phyloP scores from a whole-genome alignment of 2,888 invertebrate species.

The Apamea sordens region DNA sequence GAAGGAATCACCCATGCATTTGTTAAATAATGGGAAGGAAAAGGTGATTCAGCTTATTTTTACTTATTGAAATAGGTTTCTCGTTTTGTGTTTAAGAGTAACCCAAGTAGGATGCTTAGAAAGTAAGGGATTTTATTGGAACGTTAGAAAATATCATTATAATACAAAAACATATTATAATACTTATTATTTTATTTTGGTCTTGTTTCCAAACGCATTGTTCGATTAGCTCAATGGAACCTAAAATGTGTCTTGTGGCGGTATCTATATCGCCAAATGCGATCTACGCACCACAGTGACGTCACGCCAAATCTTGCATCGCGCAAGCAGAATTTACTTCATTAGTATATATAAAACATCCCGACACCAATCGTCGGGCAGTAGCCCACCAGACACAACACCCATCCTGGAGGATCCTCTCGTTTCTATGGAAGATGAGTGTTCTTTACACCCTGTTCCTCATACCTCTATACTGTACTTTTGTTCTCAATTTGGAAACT shows the following conservation, averaged over 20 bases:
- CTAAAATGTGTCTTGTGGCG: no score
- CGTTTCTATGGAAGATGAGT: no score
- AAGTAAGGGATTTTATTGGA: not conserved
- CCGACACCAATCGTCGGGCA: no score
- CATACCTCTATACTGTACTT: not conserved
- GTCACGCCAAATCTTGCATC: not conserved
- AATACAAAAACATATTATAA: no score
- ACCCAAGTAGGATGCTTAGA: not conserved
- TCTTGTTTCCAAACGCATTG: not conserved
- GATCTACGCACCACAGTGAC: not conserved
- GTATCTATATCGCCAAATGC: no score
- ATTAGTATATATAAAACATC: no score
- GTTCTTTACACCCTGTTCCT: not conserved
- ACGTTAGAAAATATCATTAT: not conserved
- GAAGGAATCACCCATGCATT: slow-evolving; percentile 58
- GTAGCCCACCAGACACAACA: no score
- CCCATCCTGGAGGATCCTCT: no score
- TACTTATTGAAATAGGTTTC: not conserved
- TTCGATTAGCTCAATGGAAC: not conserved
- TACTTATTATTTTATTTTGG: not conserved
- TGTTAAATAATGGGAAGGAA: slow-evolving; percentile 51
- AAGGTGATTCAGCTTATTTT: slow-evolving; percentile 41
- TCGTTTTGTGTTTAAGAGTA: not conserved
- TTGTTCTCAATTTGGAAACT: not conserved
- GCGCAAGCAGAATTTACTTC: not conserved